Percentiles rank a stretch among this genome's conserved stretches.
These are phyloP conservation scores for Nomada fucata DNA, from an alignment of 2,888 invertebrate genomes.

Conservation along the genomic window DNA sequence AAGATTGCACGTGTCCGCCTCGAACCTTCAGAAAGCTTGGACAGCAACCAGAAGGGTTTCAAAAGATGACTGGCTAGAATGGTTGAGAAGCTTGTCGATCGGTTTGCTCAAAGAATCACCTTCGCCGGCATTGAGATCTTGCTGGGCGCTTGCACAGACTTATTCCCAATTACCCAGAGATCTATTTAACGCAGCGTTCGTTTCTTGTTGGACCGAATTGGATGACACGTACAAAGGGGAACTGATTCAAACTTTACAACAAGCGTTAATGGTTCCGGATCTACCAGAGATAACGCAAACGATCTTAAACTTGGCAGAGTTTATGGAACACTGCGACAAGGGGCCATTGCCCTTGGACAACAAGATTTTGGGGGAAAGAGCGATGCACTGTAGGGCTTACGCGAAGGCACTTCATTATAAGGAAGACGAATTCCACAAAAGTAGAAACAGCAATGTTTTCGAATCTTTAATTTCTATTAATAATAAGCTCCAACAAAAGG, in stretches of 20 bases:
- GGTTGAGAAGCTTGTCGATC: slow-evolving; percentile 96
- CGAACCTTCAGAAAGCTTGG: slow-evolving; percentile 95
- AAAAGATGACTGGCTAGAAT: slow-evolving; percentile 99
- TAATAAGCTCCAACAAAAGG: slow-evolving; percentile 99
- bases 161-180: slow-evolving; percentile 98
- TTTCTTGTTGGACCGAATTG: slow-evolving; percentile 99
- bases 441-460: slow-evolving; percentile 93
- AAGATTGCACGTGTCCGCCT: slow-evolving; percentile 92
- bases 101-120: slow-evolving; percentile 97
- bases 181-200: slow-evolving; percentile 99
- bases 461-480: slow-evolving; percentile 98
- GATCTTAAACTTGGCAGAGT: slow-evolving; percentile 98
- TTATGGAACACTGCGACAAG: slow-evolving; percentile 99
- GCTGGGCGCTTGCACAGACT: slow-evolving; percentile 95
- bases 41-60: slow-evolving; percentile 96
- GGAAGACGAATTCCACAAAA: slow-evolving; percentile 96
- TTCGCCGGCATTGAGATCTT: slow-evolving; percentile 96
- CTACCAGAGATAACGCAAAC: slow-evolving; percentile 98
- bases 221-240: slow-evolving; percentile 92
- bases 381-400: slow-evolving; percentile 96
- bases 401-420: slow-evolving; percentile 94
- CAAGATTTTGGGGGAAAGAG: slow-evolving; percentile 94
- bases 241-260: slow-evolving; percentile 93
- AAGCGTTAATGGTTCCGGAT: slow-evolving; percentile 96
- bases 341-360: slow-evolving; percentile 96